phyloP scores from a whole-genome alignment of 2,888 invertebrate genomes.

The Agriopis leucophaearia region DNA sequence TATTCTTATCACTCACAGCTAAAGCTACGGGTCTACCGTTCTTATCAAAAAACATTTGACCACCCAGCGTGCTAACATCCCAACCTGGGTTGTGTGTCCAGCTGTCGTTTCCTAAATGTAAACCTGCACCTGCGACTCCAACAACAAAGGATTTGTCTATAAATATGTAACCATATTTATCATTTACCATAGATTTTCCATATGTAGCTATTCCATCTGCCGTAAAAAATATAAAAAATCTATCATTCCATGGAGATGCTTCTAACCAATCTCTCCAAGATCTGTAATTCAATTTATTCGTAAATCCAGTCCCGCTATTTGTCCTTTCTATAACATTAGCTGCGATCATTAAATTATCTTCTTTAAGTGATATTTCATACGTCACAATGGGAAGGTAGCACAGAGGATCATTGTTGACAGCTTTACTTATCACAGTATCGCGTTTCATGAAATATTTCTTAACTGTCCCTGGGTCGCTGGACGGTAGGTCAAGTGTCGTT shows the following conservation, averaged over 20 bases:
- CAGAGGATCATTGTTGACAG: neutral
- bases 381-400: neutral
- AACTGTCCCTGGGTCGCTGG: neutral
- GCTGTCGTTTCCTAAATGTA: neutral
- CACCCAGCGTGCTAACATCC: neutral
- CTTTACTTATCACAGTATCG: neutral
- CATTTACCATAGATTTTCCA: neutral
- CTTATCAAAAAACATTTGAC: slow-evolving; percentile 2
- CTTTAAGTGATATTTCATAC: neutral
- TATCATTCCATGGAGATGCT: neutral
- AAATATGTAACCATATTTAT: neutral
- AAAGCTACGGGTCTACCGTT: neutral
- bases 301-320: neutral
- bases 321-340: neutral
- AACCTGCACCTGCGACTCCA: neutral
- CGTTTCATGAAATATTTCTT: neutral
- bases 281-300: neutral
- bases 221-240: neutral
- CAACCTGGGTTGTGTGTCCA: neutral
- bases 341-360: neutral
- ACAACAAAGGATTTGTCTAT: neutral
- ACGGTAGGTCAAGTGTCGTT: neutral
- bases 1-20: neutral
- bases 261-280: slow-evolving; percentile 2
- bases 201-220: neutral